A percentile compares a stretch with the other conserved stretches of the same genome.
phyloP scores from a whole-genome alignment of 1,140 invertebrate genomes.

The Batillaria attramentaria region DNA sequence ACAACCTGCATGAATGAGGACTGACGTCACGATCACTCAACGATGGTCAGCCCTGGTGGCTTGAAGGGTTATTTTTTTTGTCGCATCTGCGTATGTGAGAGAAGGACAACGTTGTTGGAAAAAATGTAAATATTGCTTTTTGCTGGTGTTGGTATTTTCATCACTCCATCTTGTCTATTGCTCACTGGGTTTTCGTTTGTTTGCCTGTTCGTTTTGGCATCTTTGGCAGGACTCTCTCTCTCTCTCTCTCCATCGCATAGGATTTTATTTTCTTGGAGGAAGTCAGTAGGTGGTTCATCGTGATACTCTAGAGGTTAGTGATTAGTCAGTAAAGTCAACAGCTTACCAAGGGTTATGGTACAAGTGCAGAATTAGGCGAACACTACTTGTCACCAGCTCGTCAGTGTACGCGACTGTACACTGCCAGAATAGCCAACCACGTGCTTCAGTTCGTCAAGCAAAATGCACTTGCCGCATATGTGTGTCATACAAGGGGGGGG shows the following conservation, averaged over 20 bases:
- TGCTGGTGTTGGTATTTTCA: neutral
- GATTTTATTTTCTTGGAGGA: neutral
- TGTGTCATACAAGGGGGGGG: too few relatives aligned
- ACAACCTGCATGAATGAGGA: slow-evolving; percentile 73
- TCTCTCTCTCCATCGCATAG: neutral
- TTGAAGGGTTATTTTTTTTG: neutral
- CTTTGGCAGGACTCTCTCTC: too few relatives aligned
- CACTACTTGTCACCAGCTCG: neutral
- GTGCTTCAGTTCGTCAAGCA: neutral
- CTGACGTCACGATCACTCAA: slow-evolving; percentile 29
- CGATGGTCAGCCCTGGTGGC: too few relatives aligned
- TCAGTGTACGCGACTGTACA: neutral
- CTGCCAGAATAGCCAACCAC: neutral
- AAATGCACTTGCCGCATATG: neutral
- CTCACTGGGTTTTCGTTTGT: too few relatives aligned
- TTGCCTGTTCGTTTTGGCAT: too few relatives aligned
- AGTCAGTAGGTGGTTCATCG: too few relatives aligned
- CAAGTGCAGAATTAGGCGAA: too few relatives aligned
- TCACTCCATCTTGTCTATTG: neutral
- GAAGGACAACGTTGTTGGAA: neutral
- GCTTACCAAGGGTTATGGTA: too few relatives aligned
- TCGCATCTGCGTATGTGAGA: neutral
- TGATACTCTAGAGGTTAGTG: too few relatives aligned
- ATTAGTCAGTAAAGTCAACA: too few relatives aligned
- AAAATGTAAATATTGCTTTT: neutral